Base-by-base conservation (phyloP, 1,140 invertebrate genomes). In the Metaphire vulgaris region DNA sequence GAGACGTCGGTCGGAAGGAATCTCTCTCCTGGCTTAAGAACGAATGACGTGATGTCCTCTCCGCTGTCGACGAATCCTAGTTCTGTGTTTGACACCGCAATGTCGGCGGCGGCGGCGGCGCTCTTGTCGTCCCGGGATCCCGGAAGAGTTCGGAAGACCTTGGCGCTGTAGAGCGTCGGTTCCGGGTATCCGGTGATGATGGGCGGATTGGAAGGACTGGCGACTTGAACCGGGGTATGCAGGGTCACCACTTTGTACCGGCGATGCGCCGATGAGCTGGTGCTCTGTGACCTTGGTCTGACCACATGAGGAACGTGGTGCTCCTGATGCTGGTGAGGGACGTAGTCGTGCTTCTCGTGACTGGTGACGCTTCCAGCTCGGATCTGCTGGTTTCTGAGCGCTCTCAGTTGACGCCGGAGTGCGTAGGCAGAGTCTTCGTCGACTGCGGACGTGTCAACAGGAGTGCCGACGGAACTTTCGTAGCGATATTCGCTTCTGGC, bases 1-100 rank as follows among this genome's bases (percentile, higher is more conserved):
- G n/a, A n/a, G 2, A 74, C 56, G 16, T 65, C n/a, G 12, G 21
- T 65, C 34, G 72, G 72, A 6, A 28, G n/a, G 56, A 74, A 74
- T 16, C 26, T 33, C 70, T 26, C 31, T 2, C 33, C 33, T 2
- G 70, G 70, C 15, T 72, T 32, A 1, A 72, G n/a, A n/a, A 72
- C 70, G n/a, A 72, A n/a, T 14, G 16, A 33, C 12, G n/a, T 31
- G 14, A 72, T 72, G 33, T 72, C 70, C 29, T 56, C 41, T 21
- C 41, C 6, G 21, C 21, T 56, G 21, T 56, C 41, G 21, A 56
- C 21, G 41, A 56, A 56, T 21, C 6, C 41, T 56, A 21, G 6
- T 56, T 56, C 41, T 12, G 6, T 56, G 41, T 21, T 56, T 21
- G 41, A 12, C 21, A 21, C 41, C 6, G 41, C 41, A 12, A 56